phyloP scores from a whole-genome alignment of 2,888 invertebrate species.

The Trichopria drosophilae region DNA sequence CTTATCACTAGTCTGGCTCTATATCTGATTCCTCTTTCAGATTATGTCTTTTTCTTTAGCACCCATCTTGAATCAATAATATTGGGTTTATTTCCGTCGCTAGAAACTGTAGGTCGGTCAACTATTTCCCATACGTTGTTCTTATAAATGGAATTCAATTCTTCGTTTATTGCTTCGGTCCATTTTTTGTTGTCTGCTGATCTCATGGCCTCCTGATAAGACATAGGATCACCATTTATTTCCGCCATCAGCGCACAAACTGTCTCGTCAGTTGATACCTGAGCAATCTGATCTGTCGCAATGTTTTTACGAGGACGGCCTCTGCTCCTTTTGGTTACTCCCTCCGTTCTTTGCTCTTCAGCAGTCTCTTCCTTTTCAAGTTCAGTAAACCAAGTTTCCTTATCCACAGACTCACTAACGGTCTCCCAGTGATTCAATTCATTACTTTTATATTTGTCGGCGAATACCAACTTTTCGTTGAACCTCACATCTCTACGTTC shows the following conservation, averaged over 20 bases:
- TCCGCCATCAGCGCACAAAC: no score
- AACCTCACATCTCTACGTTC: no score
- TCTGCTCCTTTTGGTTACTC: background rate
- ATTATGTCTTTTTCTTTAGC: slow-evolving; percentile 23
- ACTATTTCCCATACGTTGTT: slow-evolving; percentile 27
- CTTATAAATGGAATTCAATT: slow-evolving; percentile 21
- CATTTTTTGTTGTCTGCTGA: slow-evolving; percentile 2
- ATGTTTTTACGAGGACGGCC: background rate
- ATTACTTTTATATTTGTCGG: no score
- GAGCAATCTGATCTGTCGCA: background rate
- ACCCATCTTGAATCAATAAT: no score
- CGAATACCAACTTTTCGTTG: no score
- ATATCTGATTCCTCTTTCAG: slow-evolving; percentile 1
- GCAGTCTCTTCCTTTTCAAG: background rate
- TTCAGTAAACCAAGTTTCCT: no score
- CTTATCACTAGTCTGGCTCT: slow-evolving; percentile 31
- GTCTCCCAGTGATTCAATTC: no score
- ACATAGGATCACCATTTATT: no score
- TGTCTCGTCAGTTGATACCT: no score
- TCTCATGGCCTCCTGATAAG: no score
- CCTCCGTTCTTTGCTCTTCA: background rate
- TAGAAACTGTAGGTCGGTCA: slow-evolving; percentile 8
- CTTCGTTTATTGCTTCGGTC: slow-evolving; percentile 21
- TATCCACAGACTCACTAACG: no score
- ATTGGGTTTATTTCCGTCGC: no score